A percentile compares a stretch with the other conserved stretches of the same genome.
phyloP scores from a whole-genome alignment of 2,797 vertebrate genomes.

The Fistularia commersonii region DNA sequence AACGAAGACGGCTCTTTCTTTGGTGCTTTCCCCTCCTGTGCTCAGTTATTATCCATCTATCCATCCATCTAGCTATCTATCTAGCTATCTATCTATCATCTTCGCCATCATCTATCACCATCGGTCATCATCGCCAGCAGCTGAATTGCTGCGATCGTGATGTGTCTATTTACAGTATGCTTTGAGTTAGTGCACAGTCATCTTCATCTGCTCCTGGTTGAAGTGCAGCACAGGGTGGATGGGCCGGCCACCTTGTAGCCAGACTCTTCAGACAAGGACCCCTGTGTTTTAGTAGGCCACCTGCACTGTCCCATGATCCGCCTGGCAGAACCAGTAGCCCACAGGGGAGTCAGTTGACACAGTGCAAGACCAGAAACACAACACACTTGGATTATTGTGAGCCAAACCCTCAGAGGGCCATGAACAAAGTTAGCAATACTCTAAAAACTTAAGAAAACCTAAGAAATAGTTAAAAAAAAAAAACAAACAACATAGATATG shows the following conservation, averaged over 20 bases:
- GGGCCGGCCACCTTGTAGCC: conserved; percentile 53
- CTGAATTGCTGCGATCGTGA: background rate
- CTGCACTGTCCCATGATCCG: conserved; percentile 67
- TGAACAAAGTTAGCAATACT: conserved; percentile 26
- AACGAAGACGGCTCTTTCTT: background rate
- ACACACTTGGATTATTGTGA: conserved; percentile 58
- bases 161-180: conserved; percentile 13
- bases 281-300: conserved; percentile 57
- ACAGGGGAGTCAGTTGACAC: conserved; percentile 69
- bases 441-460: conserved; percentile 1
- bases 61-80: too few relatives aligned
- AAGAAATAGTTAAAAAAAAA: too few relatives aligned
- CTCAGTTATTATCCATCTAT: too few relatives aligned
- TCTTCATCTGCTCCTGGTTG: conserved; percentile 24
- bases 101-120: too few relatives aligned
- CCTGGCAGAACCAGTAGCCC: conserved; percentile 51
- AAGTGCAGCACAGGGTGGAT: conserved; percentile 14
- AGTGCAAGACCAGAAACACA: conserved; percentile 50
- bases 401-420: conserved; percentile 32
- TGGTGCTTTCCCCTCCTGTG: background rate
- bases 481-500: too few relatives aligned
- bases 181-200: conserved; percentile 13
- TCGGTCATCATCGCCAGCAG: background rate
- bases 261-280: conserved; percentile 54
- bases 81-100: too few relatives aligned